phyloP scores from a whole-genome alignment of 2,113 vertebrate species.

The Zosterops hypoxanthus region DNA sequence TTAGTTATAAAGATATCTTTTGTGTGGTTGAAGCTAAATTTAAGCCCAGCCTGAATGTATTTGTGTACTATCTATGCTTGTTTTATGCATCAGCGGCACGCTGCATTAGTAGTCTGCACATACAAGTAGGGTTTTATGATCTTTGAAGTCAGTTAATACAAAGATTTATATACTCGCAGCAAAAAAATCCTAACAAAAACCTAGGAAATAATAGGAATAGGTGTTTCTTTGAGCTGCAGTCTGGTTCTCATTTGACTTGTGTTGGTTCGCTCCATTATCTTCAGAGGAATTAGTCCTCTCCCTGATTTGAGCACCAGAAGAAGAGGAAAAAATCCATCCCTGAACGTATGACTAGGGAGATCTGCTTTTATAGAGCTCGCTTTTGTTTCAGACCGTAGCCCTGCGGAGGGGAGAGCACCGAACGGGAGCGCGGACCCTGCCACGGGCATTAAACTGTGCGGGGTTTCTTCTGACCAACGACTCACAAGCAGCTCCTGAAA shows the following conservation, averaged over 20 bases:
- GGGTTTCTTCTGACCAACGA: not conserved
- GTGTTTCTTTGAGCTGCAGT: not conserved
- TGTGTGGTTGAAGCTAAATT: slow-evolving; percentile 48
- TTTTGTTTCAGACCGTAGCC: not conserved
- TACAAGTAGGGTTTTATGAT: not conserved
- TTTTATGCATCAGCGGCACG: slow-evolving; percentile 25
- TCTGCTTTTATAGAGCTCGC: not conserved
- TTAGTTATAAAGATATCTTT: slow-evolving; percentile 52
- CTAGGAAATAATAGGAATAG: not conserved
- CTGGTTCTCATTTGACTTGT: not conserved
- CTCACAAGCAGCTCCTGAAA: not conserved
- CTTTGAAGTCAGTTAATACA: not conserved
- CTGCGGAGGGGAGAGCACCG: not conserved
- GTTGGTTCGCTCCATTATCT: not conserved
- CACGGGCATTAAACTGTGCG: not conserved
- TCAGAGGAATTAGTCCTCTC: not conserved
- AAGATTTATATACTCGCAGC: slow-evolving; percentile 8
- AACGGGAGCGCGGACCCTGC: not conserved
- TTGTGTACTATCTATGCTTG: not conserved
- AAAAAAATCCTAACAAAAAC: not conserved
- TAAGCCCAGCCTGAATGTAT: slow-evolving; percentile 12
- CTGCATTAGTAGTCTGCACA: not conserved
- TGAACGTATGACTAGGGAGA: not conserved
- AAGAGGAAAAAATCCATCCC: not conserved
- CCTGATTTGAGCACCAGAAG: not conserved